Evolutionary conservation across 35 echinoderm and acorn worm genomes (phyloP), one percentile per base, ranked within the genome.

Genomic region (Patiria miniata): DNA sequence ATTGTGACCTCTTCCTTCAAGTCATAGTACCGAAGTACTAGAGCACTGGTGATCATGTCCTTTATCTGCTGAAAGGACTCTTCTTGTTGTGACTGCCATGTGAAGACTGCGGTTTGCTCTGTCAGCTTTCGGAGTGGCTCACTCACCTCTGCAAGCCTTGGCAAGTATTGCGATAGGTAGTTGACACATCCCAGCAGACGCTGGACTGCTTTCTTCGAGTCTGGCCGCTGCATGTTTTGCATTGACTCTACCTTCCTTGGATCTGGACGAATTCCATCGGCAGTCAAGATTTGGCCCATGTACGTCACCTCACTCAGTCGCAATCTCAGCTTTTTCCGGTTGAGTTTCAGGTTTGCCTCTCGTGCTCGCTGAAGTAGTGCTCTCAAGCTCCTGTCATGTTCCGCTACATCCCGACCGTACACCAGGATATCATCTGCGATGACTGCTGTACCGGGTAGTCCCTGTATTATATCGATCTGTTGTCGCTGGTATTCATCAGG

Each of bases 291-390:
- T 33, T 95, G 89, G 36, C 93, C 89, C 77, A 95, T 85, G 30
- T 89, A 86, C 28, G 90, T 29, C n/a, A 96, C 93, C 78, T 83
- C 57, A 16, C 7, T 86, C 38, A 92, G 79, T 0, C 76, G 14
- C 18, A 96, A 39, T 54, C 76, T 82, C 32, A 88, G 39, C 58
- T 96, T 96, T 0, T 53, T 52, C 37, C 38, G 79, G 77, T 92
- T 92, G 7, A 97, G 47, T 36, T 97, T 93, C 39, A 93, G 38
- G 73, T 92, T 92, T 0, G 77, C 78, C 39, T 96, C 16, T n/a
- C 80, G 55, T 21, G 86, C 86, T 42, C 86, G 84, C 1, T 90
- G 47, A 28, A 90, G 42, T 8, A 94, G 37, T 22, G 56, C 42
- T 26, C 40, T 78, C 36, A 82, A 81, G 7, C 90, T 94, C 16